These are phyloP conservation scores for Allophyes oxyacanthae DNA, from an alignment of 2,888 invertebrate genomes.

Conservation along the genomic window DNA sequence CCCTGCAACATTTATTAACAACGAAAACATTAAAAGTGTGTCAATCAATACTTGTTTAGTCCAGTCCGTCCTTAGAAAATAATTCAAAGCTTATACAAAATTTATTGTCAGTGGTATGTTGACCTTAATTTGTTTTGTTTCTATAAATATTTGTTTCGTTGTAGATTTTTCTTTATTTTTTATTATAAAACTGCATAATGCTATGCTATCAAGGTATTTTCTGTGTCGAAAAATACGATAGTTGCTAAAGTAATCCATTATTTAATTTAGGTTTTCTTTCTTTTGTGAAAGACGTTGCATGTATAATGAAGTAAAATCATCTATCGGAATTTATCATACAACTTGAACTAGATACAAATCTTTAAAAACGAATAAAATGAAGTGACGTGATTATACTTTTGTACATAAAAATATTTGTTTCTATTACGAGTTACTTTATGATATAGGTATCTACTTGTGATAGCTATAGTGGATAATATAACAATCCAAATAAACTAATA, in stretches of 20 bases:
- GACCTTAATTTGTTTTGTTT: constrained; percentile 10
- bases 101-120: constrained; percentile 14
- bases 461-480: constrained; percentile 75
- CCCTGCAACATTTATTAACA: constrained; percentile 57
- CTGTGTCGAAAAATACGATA: too few relatives aligned
- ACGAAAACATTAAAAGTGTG: constrained; percentile 58
- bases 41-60: constrained; percentile 68
- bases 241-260: too few relatives aligned
- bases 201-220: not conserved
- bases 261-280: not conserved
- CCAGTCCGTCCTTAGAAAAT: constrained; percentile 82
- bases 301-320: constrained; percentile 2
- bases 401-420: constrained; percentile 69
- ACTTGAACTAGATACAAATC: constrained; percentile 17
- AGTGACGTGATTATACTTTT: constrained; percentile 61
- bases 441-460: constrained; percentile 82
- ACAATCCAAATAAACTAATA: constrained; percentile 87
- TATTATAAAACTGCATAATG: not conserved
- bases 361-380: constrained; percentile 35
- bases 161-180: constrained; percentile 13
- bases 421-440: constrained; percentile 64
- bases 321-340: constrained; percentile 4
- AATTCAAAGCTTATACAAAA: constrained; percentile 49
- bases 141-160: not conserved
- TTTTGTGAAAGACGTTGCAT: constrained; percentile 15